These are phyloP conservation scores for Leistus spinibarbis DNA, from an alignment of 2,888 invertebrate genomes.

Conservation along the genomic window DNA sequence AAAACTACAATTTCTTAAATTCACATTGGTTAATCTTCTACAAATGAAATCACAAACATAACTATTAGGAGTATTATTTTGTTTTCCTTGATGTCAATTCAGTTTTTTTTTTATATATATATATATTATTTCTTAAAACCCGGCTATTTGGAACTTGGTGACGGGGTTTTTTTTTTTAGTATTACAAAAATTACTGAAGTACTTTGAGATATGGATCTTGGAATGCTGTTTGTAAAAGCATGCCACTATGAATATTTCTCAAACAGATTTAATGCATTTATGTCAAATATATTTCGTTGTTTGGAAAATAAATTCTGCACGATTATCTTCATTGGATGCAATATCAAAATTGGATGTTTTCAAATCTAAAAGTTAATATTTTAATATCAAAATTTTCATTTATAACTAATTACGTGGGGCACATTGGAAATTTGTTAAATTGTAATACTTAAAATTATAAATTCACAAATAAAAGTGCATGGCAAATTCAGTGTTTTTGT, in stretches of 20 bases:
- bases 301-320: slow-evolving; percentile 23
- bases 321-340: slow-evolving; percentile 10
- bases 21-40: slow-evolving; percentile 1
- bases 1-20: slow-evolving; percentile 1
- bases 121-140: slow-evolving; percentile 7
- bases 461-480: slow-evolving; percentile 35
- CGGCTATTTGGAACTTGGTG: slow-evolving; percentile 27
- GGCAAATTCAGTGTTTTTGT: slow-evolving; percentile 31
- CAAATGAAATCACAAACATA: slow-evolving; percentile 9
- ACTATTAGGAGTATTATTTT: background rate
- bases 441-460: slow-evolving; percentile 3
- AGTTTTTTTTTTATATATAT: background rate
- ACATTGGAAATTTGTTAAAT: background rate
- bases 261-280: slow-evolving; percentile 15
- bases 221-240: slow-evolving; percentile 30
- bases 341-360: slow-evolving; percentile 16
- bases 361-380: background rate
- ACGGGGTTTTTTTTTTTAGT: slow-evolving; percentile 19
- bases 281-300: slow-evolving; percentile 8
- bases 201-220: slow-evolving; percentile 13
- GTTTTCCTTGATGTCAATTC: slow-evolving; percentile 4
- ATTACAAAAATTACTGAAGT: slow-evolving; percentile 3
- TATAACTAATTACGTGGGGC: background rate
- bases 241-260: slow-evolving; percentile 19
- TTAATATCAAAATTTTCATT: background rate